Evolutionary conservation across 2,797 vertebrate species (phyloP).

Genomic region (Balearica regulorum): DNA sequence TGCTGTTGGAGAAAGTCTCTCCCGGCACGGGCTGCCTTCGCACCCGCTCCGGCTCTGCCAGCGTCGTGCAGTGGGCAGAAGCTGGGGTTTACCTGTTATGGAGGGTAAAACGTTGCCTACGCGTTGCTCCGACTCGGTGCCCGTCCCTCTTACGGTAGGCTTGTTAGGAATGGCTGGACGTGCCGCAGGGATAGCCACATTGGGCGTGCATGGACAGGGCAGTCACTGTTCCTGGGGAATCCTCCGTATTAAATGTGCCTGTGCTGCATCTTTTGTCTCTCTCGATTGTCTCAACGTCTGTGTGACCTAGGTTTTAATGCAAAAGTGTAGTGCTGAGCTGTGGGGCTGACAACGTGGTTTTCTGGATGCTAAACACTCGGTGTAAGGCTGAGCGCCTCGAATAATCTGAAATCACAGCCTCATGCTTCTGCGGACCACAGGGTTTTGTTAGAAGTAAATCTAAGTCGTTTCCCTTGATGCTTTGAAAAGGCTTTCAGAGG

Average conservation of each 20-base stretch:
- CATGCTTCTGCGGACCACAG: accelerated
- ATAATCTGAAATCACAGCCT: accelerated
- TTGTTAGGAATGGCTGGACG: accelerated
- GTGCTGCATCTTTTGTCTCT: accelerated
- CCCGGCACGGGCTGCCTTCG: neutral
- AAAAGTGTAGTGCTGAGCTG: neutral
- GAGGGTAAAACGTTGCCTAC: neutral
- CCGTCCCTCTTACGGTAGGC: accelerated
- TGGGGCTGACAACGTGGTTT: accelerated
- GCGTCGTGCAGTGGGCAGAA: accelerated
- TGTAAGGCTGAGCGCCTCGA: accelerated
- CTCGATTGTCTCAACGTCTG: neutral
- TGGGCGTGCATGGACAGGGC: neutral
- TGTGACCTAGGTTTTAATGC: accelerated
- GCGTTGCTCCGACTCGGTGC: accelerated
- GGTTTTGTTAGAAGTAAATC: no score
- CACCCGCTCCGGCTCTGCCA: accelerated
- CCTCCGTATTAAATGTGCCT: neutral
- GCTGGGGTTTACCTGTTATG: neutral
- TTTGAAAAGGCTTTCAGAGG: neutral
- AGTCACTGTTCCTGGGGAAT: neutral
- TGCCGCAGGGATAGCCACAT: neutral
- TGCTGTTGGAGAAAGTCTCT: accelerated
- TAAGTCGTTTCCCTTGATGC: neutral
- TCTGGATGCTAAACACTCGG: neutral